Percentiles rank a stretch among this genome's conserved stretches.
These are phyloP conservation scores for Drosophila ficusphila DNA, from an alignment of 1,140 invertebrate species.

Conservation along the genomic window DNA sequence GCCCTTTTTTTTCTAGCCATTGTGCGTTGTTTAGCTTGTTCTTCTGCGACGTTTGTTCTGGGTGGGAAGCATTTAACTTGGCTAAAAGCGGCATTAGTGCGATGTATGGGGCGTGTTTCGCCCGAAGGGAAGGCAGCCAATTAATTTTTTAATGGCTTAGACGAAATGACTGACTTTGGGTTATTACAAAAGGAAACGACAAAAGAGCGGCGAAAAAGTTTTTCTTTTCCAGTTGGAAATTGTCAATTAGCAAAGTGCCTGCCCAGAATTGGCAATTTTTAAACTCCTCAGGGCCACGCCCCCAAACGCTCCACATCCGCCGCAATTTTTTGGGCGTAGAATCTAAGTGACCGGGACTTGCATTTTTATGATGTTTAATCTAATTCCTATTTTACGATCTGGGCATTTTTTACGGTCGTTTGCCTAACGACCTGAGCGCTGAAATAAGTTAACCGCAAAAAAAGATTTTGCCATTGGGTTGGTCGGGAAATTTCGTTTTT, in stretches of 20 bases:
- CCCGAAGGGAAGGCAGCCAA: slow-evolving; percentile 62
- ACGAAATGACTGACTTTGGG: slow-evolving; percentile 73
- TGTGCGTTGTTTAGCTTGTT: slow-evolving; percentile 26
- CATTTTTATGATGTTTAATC: slow-evolving; percentile 81
- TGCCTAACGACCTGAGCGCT: slow-evolving; percentile 65
- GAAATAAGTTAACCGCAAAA: slow-evolving; percentile 49
- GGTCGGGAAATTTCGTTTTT: slow-evolving; percentile 7
- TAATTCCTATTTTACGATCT: slow-evolving; percentile 59
- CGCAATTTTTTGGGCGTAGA: not conserved
- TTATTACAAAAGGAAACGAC: slow-evolving; percentile 59
- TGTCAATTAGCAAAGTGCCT: slow-evolving; percentile 78
- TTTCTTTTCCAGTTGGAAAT: slow-evolving; percentile 55
- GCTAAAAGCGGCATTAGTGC: slow-evolving; percentile 72
- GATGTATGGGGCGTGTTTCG: slow-evolving; percentile 71
- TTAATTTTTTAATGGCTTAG: slow-evolving; percentile 82
- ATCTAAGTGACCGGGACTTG: slow-evolving; percentile 68
- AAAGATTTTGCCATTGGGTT: slow-evolving; percentile 48
- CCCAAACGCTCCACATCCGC: too few species aligned
- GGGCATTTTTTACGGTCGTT: slow-evolving; percentile 61
- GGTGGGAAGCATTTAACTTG: slow-evolving; percentile 70
- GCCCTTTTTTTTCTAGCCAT: slow-evolving; percentile 59
- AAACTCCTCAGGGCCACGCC: slow-evolving; percentile 28
- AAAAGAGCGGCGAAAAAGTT: slow-evolving; percentile 34
- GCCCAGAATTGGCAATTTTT: slow-evolving; percentile 57
- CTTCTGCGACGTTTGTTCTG: slow-evolving; percentile 24